Conservation (phyloP, 1,140 invertebrate species). For the Stegodyphus dumicola region DNA sequence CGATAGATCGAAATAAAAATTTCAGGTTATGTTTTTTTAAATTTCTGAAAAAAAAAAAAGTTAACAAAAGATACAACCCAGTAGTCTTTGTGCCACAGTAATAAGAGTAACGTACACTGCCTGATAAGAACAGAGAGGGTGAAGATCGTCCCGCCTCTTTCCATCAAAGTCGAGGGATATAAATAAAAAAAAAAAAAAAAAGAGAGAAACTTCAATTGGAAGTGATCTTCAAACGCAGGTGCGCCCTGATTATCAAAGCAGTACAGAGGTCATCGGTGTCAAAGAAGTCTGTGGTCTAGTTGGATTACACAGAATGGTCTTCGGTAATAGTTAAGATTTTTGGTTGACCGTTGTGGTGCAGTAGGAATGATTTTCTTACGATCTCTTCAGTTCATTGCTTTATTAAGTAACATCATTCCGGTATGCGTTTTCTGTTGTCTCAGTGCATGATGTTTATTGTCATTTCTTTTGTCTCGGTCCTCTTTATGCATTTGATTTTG, state of each 20-base stretch:
- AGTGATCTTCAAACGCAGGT: slow-evolving; percentile 44
- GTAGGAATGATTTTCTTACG: too few species aligned
- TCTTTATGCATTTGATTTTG: too few species aligned
- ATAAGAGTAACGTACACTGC: slow-evolving; percentile 37
- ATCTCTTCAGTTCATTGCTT: too few species aligned
- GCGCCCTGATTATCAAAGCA: slow-evolving; percentile 47
- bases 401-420: too few species aligned
- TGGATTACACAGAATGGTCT: slow-evolving; percentile 13
- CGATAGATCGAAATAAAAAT: too few species aligned
- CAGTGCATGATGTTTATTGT: too few species aligned
- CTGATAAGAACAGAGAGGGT: slow-evolving; percentile 41
- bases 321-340: neutral
- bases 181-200: slow-evolving; percentile 24
- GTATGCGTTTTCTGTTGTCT: too few species aligned
- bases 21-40: too few species aligned
- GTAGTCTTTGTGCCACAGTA: slow-evolving; percentile 34
- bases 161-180: slow-evolving; percentile 37
- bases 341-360: too few species aligned
- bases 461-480: too few species aligned
- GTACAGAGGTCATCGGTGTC: neutral
- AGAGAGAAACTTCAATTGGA: slow-evolving; percentile 40
- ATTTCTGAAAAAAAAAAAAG: too few species aligned
- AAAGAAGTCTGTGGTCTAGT: slow-evolving; percentile 33
- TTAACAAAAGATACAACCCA: neutral
- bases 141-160: slow-evolving; percentile 43